A percentile compares a stretch with the other conserved stretches of the same genome.
phyloP scores from a whole-genome alignment of 2,113 vertebrate genomes.

The Sarotherodon lohbergeri region DNA sequence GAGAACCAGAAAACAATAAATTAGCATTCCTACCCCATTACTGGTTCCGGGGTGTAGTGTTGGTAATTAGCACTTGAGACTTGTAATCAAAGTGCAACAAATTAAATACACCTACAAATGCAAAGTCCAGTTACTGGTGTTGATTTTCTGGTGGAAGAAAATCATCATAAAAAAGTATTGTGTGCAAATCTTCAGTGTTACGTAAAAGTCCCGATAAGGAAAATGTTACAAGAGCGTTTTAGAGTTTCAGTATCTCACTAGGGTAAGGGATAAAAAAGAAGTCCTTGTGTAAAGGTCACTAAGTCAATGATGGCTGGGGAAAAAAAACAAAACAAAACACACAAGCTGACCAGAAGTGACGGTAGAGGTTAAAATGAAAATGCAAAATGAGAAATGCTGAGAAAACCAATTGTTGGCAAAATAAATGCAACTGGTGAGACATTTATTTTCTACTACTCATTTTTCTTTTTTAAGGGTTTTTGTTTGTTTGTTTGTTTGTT shows the following conservation, averaged over 20 bases:
- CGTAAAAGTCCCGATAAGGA: neutral
- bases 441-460: neutral
- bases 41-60: neutral
- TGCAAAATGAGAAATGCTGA: neutral
- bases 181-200: neutral
- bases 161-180: neutral
- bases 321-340: neutral
- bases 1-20: neutral
- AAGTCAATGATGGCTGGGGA: neutral
- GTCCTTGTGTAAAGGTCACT: neutral
- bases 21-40: neutral
- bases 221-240: neutral
- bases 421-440: neutral
- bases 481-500: no score
- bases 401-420: neutral
- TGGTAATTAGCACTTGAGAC: neutral
- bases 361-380: neutral
- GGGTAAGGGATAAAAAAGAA: neutral
- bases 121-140: neutral
- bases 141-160: neutral
- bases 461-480: neutral
- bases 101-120: neutral
- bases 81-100: neutral
- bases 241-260: neutral
- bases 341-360: neutral